Evolutionary conservation across 2,113 vertebrate genomes (phyloP).

Genomic region (Gnathonemus longibarbis): DNA sequence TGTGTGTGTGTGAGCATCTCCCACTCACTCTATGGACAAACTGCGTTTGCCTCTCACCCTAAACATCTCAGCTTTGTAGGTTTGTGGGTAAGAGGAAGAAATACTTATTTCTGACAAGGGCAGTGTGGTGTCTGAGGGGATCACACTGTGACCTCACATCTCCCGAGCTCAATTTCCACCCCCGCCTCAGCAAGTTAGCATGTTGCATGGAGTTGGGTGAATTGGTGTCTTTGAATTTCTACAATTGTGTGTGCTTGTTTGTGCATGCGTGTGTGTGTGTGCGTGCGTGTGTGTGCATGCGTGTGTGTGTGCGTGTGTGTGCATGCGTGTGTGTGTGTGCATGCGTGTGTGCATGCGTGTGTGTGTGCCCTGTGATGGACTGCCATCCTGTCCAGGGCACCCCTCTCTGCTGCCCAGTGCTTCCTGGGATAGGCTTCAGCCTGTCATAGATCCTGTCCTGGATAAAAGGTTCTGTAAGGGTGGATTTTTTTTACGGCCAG

Average conservation of each 20-base stretch:
- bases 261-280: no score
- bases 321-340: not conserved
- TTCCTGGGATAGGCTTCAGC: slow-evolving; percentile 21
- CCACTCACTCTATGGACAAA: not conserved
- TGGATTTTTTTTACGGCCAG: not conserved
- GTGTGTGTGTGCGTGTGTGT: no score
- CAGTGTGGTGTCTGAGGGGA: not conserved
- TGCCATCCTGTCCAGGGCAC: slow-evolving; percentile 46
- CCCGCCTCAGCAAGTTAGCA: not conserved
- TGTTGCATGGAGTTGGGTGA: not conserved
- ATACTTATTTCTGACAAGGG: not conserved
- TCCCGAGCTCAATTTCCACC: not conserved
- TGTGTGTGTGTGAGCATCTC: not conserved
- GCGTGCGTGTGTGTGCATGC: not conserved
- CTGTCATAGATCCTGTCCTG: not conserved
- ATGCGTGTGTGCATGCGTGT: no score
- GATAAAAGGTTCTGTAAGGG: not conserved
- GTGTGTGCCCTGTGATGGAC: not conserved
- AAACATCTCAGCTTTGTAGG: not conserved
- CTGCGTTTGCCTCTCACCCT: not conserved
- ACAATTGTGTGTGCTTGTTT: not conserved
- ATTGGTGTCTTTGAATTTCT: not conserved
- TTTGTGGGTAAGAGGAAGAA: not conserved
- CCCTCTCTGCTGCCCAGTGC: slow-evolving; percentile 57
- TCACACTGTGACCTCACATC: not conserved